Evolutionary conservation across 2,888 invertebrate genomes (phyloP).

Genomic region (Parnassius glacialis): DNA sequence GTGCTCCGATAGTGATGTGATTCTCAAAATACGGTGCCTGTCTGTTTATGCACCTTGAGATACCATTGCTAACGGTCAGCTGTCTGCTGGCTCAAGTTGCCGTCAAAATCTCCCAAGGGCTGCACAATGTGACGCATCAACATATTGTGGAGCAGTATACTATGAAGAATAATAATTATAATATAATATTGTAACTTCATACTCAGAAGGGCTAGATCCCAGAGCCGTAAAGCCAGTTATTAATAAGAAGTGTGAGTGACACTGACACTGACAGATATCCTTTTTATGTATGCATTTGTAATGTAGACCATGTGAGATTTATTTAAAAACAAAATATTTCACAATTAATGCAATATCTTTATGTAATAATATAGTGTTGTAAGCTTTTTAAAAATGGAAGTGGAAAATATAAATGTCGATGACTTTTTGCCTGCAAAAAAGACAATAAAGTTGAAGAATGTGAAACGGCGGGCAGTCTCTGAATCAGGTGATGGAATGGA

Average conservation of each 20-base stretch:
- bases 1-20: too few relatives aligned
- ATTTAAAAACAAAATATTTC: conserved; percentile 14
- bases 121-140: too few relatives aligned
- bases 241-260: background rate
- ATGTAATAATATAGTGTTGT: background rate
- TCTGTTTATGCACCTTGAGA: too few relatives aligned
- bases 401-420: conserved; percentile 74
- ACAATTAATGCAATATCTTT: conserved; percentile 1
- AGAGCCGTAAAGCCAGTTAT: background rate
- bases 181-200: too few relatives aligned
- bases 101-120: too few relatives aligned
- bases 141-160: too few relatives aligned
- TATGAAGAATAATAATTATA: too few relatives aligned
- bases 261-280: conserved; percentile 24
- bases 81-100: too few relatives aligned
- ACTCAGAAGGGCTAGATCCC: too few relatives aligned
- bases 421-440: conserved; percentile 78
- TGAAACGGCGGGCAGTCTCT: conserved; percentile 72
- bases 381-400: conserved; percentile 56
- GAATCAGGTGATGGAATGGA: conserved; percentile 83
- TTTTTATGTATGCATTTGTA: conserved; percentile 39
- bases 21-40: too few relatives aligned
- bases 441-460: conserved; percentile 69
- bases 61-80: too few relatives aligned
- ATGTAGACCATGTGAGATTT: conserved; percentile 46